Evolutionary conservation across 30 jellyfish, hydroid and myxozoan genomes (phyloP).

Genomic region (Rhopilema esculentum): DNA sequence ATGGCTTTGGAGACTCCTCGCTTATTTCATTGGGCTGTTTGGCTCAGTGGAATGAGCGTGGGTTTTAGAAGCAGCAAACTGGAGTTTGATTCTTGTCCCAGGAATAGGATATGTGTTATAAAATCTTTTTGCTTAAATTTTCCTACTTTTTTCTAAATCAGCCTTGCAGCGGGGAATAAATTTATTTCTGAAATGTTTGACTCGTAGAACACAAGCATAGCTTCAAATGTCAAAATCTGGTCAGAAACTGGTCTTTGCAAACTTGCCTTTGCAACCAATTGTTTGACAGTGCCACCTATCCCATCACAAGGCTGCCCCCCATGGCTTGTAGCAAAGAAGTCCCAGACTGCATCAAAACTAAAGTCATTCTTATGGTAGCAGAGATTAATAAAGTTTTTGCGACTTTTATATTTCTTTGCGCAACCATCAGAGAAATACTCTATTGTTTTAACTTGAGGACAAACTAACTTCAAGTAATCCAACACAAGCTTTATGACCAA

Average conservation of each 20-base stretch:
- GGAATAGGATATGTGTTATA: constrained; percentile 56
- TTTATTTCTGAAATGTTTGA: constrained; percentile 50
- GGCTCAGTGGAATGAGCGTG: no score
- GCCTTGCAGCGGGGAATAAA: constrained; percentile 36
- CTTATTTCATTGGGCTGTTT: no score
- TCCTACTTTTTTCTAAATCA: constrained; percentile 30
- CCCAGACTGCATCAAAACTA: constrained; percentile 62
- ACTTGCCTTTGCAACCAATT: constrained; percentile 63
- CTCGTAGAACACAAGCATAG: constrained; percentile 35
- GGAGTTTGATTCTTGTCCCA: constrained; percentile 62
- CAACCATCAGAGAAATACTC: no score
- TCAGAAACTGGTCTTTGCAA: constrained; percentile 26
- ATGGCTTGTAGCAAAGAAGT: constrained; percentile 77
- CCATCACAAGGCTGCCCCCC: constrained; percentile 85
- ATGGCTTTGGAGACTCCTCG: no score
- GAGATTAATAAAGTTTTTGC: constrained; percentile 52
- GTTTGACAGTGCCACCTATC: constrained; percentile 75
- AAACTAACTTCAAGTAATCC: background rate
- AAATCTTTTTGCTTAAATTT: constrained; percentile 21
- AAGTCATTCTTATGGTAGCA: constrained; percentile 69
- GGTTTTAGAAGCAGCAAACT: no score
- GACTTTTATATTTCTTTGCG: constrained; percentile 81
- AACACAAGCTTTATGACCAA: constrained; percentile 9
- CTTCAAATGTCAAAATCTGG: constrained; percentile 44
- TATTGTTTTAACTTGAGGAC: constrained; percentile 8